Evolutionary conservation across 2,888 invertebrate species (phyloP), one percentile per base, ranked within the genome.

Genomic region (Drosophila macrospina): DNA sequence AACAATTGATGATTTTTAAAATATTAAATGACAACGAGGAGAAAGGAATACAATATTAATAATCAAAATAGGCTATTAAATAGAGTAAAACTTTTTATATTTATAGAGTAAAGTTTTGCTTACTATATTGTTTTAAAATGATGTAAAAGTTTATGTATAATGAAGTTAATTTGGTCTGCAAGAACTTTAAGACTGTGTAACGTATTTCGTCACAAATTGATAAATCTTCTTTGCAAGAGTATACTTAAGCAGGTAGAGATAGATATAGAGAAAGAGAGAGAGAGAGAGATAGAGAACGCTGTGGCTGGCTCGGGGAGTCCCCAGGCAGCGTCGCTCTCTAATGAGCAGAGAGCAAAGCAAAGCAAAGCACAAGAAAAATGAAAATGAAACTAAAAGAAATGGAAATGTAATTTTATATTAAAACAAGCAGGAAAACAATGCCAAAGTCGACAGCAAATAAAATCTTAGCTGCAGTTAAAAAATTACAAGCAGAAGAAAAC

Each of bases 341-440:
- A 60, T 60, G 52, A 60, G 34, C 52, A 26, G 55, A 51, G 50
- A 54, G 52, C 20, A 32, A 32, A 59, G 51, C 30, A 37, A 11
- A 15, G 11, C 13, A 45, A 28, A 20, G 16, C 11, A 28, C n/a
- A n/a, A n/a, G n/a, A n/a, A n/a, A n/a, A n/a, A n/a, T n/a, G n/a
- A 16, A 39, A 28, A 4, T 10, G 5, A 32, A 28, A 15, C 28
- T 13, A 39, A 36, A 30, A 15, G 4, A 34, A 30, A 41, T 11
- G 11, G 37, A 39, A 51, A 51, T 44, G 20, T 42, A 48, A 54
- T 51, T 69, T 59, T 51, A 42, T 50, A 57, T 61, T 55, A 65
- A 75, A 69, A 66, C 61, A 65, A 70, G 65, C 61, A 39, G 67
- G 26, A 47, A 61, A 75, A 74, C 56, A 64, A 75, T 51, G 50